phyloP scores from a whole-genome alignment of 2,888 invertebrate genomes.

The Callosobruchus maculatus region DNA sequence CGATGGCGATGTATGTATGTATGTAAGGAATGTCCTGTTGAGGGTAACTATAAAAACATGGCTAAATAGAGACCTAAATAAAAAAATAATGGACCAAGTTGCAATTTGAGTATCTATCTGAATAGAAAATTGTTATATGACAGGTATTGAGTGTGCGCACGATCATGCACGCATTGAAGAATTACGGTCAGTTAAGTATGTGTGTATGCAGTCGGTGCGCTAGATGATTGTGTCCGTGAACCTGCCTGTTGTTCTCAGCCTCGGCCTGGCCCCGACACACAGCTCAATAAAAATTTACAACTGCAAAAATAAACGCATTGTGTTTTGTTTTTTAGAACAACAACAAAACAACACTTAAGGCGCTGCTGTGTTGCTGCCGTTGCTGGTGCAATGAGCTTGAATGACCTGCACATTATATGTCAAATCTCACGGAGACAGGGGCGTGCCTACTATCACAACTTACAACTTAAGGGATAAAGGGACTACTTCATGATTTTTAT shows the following conservation, averaged over 20 bases:
- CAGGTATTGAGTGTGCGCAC: neutral
- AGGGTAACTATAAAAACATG: too few species aligned
- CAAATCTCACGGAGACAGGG: conserved; percentile 13
- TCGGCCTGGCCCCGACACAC: neutral
- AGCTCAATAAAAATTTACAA: conserved; percentile 28
- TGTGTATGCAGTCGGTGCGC: neutral
- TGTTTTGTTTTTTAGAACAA: conserved; percentile 9
- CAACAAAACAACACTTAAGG: conserved; percentile 13
- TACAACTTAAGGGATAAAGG: too few species aligned
- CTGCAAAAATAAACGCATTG: conserved; percentile 27
- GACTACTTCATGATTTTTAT: too few species aligned
- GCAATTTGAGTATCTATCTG: too few species aligned
- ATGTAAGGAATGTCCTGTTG: too few species aligned
- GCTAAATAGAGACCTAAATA: too few species aligned
- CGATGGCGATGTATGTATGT: too few species aligned
- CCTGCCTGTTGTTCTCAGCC: conserved; percentile 1
- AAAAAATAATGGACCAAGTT: too few species aligned
- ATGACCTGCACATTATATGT: conserved; percentile 25
- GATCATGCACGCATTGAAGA: neutral
- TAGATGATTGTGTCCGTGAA: neutral
- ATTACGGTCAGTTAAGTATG: neutral
- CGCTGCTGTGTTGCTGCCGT: neutral
- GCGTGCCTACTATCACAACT: neutral
- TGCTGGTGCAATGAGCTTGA: conserved; percentile 22
- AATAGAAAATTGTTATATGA: too few species aligned